Base-by-base conservation (phyloP, 2,113 vertebrate species). In the Pangasianodon hypophthalmus region DNA sequence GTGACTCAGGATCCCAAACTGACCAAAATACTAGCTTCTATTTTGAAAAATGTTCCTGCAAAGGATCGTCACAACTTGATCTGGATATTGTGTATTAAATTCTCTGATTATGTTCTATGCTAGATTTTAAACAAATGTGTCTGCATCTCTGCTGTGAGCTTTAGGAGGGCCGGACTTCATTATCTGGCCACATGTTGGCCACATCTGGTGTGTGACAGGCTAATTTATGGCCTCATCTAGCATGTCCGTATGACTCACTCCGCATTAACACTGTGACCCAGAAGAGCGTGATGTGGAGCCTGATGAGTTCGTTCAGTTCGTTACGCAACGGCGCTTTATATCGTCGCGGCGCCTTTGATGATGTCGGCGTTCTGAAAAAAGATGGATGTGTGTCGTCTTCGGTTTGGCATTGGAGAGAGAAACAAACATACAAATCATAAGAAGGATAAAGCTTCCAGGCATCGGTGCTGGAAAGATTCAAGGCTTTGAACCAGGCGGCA, bases 191-290 rank as follows among this genome's bases (percentile, higher is more conserved):
- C 84, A 62, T 85, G 46, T 81, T 46, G 50, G 62, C n/a, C 84
- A 80, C 87, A 86, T 86, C 83, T 88, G 84, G 50, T 41, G 16
- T 73, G 19, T 41, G 81, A 69, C 71, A 81, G 81, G 13, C 19
- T 86, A 71, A 85, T 88, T 85, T 69, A 80, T 86, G 83, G 48
- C 24, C 58, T 84, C 73, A 54, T 80, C 56, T 88, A 26, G 29
- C 37, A 29, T 60, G 62, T 81, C 71, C 6, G 52, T 73, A 48
- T 64, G 82, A 75, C 67, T 75, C 71, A 52, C 48, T 84, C 56
- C 26, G 11, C 60, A 64, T 56, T 77, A 62, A 83, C 73, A 46
- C 64, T 32, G 32, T 89, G 84, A 85, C 87, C 73, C 82, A 7
- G 73, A 83, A 26, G 60, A 87, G 67, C 56, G 41, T 87, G 80